Base-by-base conservation (phyloP, 2,113 vertebrate species). In the Psittacus erithacus region DNA sequence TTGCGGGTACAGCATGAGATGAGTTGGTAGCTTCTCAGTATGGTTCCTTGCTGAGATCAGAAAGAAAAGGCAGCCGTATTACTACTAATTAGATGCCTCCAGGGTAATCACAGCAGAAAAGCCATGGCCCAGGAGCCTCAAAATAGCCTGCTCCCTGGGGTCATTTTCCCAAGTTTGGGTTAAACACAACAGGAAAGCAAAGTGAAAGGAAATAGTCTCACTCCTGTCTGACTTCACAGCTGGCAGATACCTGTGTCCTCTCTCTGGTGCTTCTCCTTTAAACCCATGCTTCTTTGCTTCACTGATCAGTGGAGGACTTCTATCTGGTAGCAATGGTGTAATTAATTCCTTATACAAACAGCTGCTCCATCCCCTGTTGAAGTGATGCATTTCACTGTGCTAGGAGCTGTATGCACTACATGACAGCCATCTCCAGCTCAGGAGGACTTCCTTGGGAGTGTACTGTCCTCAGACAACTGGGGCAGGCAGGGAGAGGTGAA, bases 291-390 rank as follows among this genome's bases (percentile, higher is more conserved):
- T 86, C 86, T 90, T 82, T 95, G 73, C 62, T 85, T 95, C 70
- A 17, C 41, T 82, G 80, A 73, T 92, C 46, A 86, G 60, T 52
- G 49, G 85, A 93, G 80, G 74, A 75, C 89, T 94, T 81, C 46
- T 87, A 47, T 87, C 62, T 89, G 65, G 83, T 86, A 92, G 91
- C 8, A 6, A 79, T 15, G 23, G 77, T 73, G 29, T 87, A 91
- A 92, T 96, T 94, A 93, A 92, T 95, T 95, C 86, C 91, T 88
- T 88, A 93, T 9, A 77, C 79, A 94, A 96, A 93, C 88, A 93
- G 76, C 88, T 93, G 86, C 86, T 92, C 46, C 47, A 68, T 86
- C 69, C 46, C 77, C 33, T 18, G 35, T 86, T 93, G 73, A 71
- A 80, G 77, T 73, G 39, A 64, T 31, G n/a, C 0, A 0, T 67